Evolutionary conservation across 2,888 invertebrate genomes (phyloP).

Genomic region (Phasia obesa): DNA sequence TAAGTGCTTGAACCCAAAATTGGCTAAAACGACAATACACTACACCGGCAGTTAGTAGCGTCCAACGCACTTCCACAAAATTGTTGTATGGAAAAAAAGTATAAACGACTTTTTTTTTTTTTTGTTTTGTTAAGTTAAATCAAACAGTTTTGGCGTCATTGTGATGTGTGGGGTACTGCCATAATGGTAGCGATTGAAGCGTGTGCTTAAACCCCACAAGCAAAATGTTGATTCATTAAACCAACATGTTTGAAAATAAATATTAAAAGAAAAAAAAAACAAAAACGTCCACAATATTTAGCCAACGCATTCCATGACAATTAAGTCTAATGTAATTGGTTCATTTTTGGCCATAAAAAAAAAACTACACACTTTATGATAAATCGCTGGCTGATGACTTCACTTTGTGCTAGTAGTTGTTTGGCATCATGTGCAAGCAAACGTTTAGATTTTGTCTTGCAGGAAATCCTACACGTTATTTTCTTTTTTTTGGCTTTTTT

Average conservation of each 20-base stretch:
- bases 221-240: conserved; percentile 58
- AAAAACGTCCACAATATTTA: conserved; percentile 50
- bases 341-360: conserved; percentile 62
- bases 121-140: conserved; percentile 26
- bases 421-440: conserved; percentile 26
- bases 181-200: conserved; percentile 60
- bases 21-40: conserved; percentile 62
- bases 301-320: conserved; percentile 68
- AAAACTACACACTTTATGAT: conserved; percentile 44
- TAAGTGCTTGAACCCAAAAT: conserved; percentile 67
- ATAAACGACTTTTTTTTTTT: conserved; percentile 37
- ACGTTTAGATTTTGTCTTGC: not conserved
- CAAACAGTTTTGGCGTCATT: conserved; percentile 64
- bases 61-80: conserved; percentile 68
- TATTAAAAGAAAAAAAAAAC: conserved; percentile 14
- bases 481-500: conserved; percentile 25
- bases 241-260: conserved; percentile 39
- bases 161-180: conserved; percentile 67
- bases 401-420: conserved; percentile 23
- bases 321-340: conserved; percentile 56
- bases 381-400: conserved; percentile 60
- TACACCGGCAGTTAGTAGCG: conserved; percentile 44
- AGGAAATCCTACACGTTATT: conserved; percentile 59
- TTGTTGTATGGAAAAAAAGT: conserved; percentile 36
- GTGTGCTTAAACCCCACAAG: conserved; percentile 55